phyloP scores from a whole-genome alignment of 2,797 vertebrate genomes.

The Lutjanus argentimaculatus region DNA sequence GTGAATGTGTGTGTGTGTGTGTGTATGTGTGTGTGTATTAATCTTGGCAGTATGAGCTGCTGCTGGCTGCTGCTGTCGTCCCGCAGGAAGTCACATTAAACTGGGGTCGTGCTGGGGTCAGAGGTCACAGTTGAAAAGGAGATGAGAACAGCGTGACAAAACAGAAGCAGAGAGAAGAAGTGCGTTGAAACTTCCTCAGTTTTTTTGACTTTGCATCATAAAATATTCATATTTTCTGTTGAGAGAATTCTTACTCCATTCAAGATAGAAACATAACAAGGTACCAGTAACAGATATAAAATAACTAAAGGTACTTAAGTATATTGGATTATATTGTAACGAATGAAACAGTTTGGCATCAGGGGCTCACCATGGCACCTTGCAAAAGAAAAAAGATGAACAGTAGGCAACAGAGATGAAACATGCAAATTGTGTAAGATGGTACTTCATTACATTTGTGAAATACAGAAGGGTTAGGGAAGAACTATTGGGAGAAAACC shows the following conservation, averaged over 20 bases:
- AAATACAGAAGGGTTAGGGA: neutral
- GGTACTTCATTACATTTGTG: neutral
- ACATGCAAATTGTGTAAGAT: neutral
- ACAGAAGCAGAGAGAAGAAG: neutral
- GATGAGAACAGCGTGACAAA: conserved; percentile 19
- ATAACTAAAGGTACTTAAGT: neutral
- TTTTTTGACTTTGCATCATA: neutral
- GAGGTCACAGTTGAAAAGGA: conserved; percentile 46
- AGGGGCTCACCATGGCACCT: neutral
- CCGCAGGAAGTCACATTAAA: conserved; percentile 68
- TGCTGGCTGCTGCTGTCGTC: conserved; percentile 42
- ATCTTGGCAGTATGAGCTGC: conserved; percentile 57
- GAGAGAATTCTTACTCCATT: neutral
- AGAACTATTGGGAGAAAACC: neutral
- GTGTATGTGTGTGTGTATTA: conserved; percentile 52
- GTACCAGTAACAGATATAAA: neutral
- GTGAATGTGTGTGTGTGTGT: conserved; percentile 40
- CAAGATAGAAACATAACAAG: neutral
- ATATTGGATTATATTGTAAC: neutral
- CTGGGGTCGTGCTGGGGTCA: conserved; percentile 28
- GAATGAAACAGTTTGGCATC: neutral
- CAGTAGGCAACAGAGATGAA: too few relatives aligned
- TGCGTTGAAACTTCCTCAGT: neutral
- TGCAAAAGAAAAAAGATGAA: too few relatives aligned
- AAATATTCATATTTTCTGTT: conserved; percentile 10